Evolutionary conservation across 2,797 vertebrate genomes (phyloP), one percentile per base, ranked within the genome.

Genomic region (Sebastiscus albofasciatus): DNA sequence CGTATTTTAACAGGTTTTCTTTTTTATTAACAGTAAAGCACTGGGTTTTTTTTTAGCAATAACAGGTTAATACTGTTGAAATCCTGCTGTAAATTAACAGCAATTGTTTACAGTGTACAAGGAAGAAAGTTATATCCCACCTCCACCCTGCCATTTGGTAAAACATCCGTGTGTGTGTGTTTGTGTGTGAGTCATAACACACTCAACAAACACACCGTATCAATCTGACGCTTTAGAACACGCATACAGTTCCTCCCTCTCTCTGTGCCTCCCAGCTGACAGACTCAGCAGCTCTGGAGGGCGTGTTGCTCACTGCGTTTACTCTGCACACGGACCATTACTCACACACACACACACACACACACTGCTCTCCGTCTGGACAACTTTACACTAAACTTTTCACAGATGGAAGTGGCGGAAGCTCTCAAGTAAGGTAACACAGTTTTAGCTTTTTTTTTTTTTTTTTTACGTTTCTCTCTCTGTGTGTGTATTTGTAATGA

Each of bases 261-360:
- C 8, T n/a, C n/a, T n/a, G 54, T n/a, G 3, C 70, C 77, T 83
- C 66, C 72, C 75, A 70, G 79, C 77, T 77, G 85, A 79, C 76
- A 8, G 49, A 16, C 69, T 52, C 24, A 31, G 6, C 42, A 46
- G 14, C 29, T 22, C 55, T n/a, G 56, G 89, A 85, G 90, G 93
- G 94, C 92, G 94, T 93, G 91, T 89, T 46, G 42, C 16, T 89
- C 89, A 70, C 82, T 27, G 11, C 34, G 62, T 84, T 80, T 76
- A 78, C 80, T 73, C 85, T 42, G 74, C 70, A 83, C 81, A 88
- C 85, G 46, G 9, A 67, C 60, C 6, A 58, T 31, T 18, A 85
- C 72, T 61, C 74, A 31, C 61, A 58, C 61, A 13, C n/a, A 62
- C 64, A 31, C 26, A 58, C 39, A 60, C 59, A 74, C 60, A 75